Conservation (phyloP, 1,140 invertebrate species). For the Planococcus citri region DNA sequence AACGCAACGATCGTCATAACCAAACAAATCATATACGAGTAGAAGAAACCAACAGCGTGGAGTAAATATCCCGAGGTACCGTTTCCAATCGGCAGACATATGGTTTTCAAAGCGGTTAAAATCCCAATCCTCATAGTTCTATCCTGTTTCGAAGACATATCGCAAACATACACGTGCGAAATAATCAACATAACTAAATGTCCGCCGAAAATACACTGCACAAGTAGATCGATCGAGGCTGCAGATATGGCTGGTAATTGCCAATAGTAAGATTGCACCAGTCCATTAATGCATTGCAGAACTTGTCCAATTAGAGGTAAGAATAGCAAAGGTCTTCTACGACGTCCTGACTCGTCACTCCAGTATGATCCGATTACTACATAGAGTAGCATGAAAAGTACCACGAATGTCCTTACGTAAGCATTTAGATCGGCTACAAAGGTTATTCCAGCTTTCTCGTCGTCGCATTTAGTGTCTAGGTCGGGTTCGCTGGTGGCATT, state of each 20-base stretch:
- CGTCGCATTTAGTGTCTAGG: not conserved
- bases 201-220: slow-evolving; percentile 7
- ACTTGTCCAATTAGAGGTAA: slow-evolving; percentile 31
- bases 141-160: not conserved
- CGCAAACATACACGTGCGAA: not conserved
- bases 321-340: slow-evolving; percentile 36
- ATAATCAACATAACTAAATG: slow-evolving; percentile 2
- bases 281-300: not conserved
- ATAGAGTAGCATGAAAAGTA: slow-evolving; percentile 10
- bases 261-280: slow-evolving; percentile 11
- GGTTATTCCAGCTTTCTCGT: slow-evolving; percentile 6
- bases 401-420: slow-evolving; percentile 2
- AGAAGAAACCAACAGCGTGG: not conserved
- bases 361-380: slow-evolving; percentile 29
- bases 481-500: slow-evolving; percentile 11
- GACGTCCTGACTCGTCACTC: slow-evolving; percentile 27
- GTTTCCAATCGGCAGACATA: not conserved
- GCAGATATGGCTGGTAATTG: not conserved
- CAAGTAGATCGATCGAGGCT: not conserved
- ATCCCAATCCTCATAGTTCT: slow-evolving; percentile 11
- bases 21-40: not conserved
- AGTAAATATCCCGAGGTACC: not conserved
- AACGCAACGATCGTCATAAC: not conserved
- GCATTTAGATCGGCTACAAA: slow-evolving; percentile 17
- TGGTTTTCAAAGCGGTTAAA: slow-evolving; percentile 8